Base-by-base conservation (phyloP, 2,113 vertebrate genomes). In the Polyodon spathula region DNA sequence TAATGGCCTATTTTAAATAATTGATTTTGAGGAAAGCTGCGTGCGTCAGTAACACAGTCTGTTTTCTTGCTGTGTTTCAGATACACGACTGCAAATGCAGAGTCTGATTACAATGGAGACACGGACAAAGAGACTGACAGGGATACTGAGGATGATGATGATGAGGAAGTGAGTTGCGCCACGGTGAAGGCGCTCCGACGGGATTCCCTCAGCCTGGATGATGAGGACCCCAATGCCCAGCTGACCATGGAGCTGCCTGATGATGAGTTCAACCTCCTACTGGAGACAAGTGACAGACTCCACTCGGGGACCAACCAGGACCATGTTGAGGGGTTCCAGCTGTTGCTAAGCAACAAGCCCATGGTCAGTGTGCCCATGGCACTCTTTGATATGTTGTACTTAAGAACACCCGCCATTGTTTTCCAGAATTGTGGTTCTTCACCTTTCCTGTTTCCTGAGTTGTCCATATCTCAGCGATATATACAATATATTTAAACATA, bases 61-160 rank as follows among this genome's bases (percentile, higher is more conserved):
- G 12, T 57, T 8, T 41, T 58, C 7, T 38, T 40, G 66, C 48
- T 64, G 37, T 48, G 46, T 71, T 56, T 3, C 66, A 97, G 94
- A 14, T 98, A 97, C 72, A 88, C 78, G 1, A 97, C 94, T 1
- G 95, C 93, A 56, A 94, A 93, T 0, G 92, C 90, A 0, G 95
- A 98, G 67, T 98, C 95, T 0, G 93, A 98, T 64, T 94, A 91
- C 3, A 62, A 69, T 12, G 56, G 44, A 9, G 67, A 66, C 11
- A 85, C 83, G 0, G 94, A 95, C 58, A 78, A 83, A 0, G 92
- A 95, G 69, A 90, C 90, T 0, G 92, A 92, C 70, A 73, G 63
- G 48, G 92, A 90, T 51, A 89, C 84, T 1, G 86, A 85, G 2
- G n/a, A n/a, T n/a, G n/a, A n/a, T n/a, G 83, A 86, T 39, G 92